Evolutionary conservation across 2,888 invertebrate genomes (phyloP), one percentile per base, ranked within the genome.

Genomic region (Lithophane leautieri): DNA sequence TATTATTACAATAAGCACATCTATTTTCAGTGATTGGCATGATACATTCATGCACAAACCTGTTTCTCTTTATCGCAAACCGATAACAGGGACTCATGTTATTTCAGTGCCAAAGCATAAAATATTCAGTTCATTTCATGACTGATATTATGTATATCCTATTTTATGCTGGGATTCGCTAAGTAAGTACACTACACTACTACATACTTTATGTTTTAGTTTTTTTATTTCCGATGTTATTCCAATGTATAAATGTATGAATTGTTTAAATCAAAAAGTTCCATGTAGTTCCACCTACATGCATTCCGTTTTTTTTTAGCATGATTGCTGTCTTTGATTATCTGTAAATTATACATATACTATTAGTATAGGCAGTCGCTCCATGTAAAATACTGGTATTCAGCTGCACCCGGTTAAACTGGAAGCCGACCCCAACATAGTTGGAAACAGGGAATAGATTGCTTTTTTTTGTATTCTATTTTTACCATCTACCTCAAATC

Each of bases 401-500:
- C 44, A 44, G 0, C 44, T 4, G 44, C 16, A 47, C 3, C 47
- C 42, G 42, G 9, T 47, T 14, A 44, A 14, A 47, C 47, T 47
- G 47, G 14, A 47, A 47, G 47, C 16, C 7, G 50, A 50, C 19
- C 50, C 0, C 50, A 50, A 19, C 6, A 19, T 19, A 50, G 7
- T 50, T 19, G 19, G 50, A 7, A 16, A 47, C 0, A 47, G 47
- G 42, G 42, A 9, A 42, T 42, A 34, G 0, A 16, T 4, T 47
- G 44, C 14, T 47, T 47, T 47, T 47, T 47, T 47, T 9, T 11
- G 25, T 58, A 16, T 1, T 68, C 19, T 25, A 14, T 12, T 22
- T 40, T 28, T 11, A 44, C 50, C n/a, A 63, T 40, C 25, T 28
- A 67, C n/a, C 11, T 76, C 74, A 77, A 73, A 84, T 68, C 80